Percentiles rank a stretch among this genome's conserved stretches.
Conservation (phyloP, 2,888 invertebrate genomes). For the Iphiclides podalirius region DNA sequence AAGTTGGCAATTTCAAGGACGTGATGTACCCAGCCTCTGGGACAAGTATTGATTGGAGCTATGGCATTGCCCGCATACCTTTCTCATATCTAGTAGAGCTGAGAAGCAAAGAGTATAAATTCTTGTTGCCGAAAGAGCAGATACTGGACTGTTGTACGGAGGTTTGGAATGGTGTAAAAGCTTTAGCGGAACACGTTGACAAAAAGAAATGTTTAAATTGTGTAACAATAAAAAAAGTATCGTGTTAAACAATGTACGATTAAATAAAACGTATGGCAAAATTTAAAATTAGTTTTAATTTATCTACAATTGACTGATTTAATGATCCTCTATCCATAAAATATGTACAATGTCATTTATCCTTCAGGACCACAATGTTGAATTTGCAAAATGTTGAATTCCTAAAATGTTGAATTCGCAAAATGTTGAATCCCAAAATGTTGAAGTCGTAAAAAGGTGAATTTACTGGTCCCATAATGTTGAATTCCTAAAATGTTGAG, state of each 20-base stretch:
- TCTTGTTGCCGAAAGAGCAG: conserved; percentile 55
- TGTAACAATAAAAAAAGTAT: conserved; percentile 22
- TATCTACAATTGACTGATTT: background rate
- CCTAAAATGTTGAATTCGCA: too few species aligned
- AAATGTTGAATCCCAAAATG: too few species aligned
- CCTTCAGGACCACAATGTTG: too few species aligned
- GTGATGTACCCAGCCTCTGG: conserved; percentile 68
- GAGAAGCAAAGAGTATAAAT: conserved; percentile 58
- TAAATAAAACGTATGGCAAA: background rate
- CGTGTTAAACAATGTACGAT: background rate
- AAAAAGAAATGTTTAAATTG: conserved; percentile 53
- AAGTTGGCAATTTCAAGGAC: conserved; percentile 70
- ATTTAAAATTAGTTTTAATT: background rate
- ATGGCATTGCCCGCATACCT: conserved; percentile 64
- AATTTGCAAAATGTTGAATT: too few species aligned
- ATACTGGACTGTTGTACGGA: conserved; percentile 62
- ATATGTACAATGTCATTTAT: conserved; percentile 3
- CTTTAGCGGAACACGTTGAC: conserved; percentile 56
- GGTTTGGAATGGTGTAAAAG: conserved; percentile 50
- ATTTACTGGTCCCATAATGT: too few species aligned
- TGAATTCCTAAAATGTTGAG: too few species aligned
- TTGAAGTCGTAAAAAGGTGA: too few species aligned
- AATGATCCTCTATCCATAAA: background rate
- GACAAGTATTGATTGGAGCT: conserved; percentile 74
- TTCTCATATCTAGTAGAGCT: conserved; percentile 67